A percentile compares a stretch with the other conserved stretches of the same genome.
These are phyloP conservation scores for Heliangelus exortis DNA, from an alignment of 2,797 vertebrate genomes.

Conservation along the genomic window DNA sequence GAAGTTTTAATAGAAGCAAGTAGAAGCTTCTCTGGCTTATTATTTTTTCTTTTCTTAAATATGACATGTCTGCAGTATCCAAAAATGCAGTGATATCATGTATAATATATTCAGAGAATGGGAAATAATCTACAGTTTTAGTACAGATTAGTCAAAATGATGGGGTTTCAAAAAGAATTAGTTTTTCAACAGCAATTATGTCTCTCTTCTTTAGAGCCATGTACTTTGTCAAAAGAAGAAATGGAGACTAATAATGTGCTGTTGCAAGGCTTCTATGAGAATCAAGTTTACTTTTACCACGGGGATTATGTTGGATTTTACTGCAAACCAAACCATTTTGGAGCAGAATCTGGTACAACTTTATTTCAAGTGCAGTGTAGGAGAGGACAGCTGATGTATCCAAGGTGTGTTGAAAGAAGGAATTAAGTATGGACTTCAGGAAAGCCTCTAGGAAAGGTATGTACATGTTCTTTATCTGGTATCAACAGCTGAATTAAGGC, in stretches of 20 bases:
- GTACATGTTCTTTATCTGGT: neutral
- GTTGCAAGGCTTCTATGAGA: constrained; percentile 72
- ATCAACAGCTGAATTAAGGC: neutral
- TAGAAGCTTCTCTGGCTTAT: neutral
- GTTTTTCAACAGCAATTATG: neutral
- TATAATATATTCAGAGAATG: neutral
- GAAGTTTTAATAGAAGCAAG: neutral
- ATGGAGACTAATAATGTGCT: constrained; percentile 78
- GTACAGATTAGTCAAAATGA: neutral
- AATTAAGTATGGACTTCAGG: constrained; percentile 30
- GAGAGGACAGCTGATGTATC: constrained; percentile 73
- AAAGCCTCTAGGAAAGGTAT: neutral
- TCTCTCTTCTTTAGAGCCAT: constrained; percentile 71
- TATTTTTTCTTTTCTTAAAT: neutral
- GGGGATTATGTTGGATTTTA: constrained; percentile 80
- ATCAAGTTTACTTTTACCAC: constrained; percentile 75
- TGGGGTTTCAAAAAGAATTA: neutral
- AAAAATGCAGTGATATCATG: neutral
- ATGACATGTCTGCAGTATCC: neutral
- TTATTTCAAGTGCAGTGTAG: constrained; percentile 76
- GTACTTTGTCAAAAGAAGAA: constrained; percentile 71
- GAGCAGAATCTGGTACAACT: constrained; percentile 4
- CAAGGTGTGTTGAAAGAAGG: constrained; percentile 64
- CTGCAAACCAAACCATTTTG: constrained; percentile 66
- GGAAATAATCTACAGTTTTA: neutral